Evolutionary conservation across 2,888 invertebrate genomes (phyloP).

Genomic region (Neoaliturus tenellus): DNA sequence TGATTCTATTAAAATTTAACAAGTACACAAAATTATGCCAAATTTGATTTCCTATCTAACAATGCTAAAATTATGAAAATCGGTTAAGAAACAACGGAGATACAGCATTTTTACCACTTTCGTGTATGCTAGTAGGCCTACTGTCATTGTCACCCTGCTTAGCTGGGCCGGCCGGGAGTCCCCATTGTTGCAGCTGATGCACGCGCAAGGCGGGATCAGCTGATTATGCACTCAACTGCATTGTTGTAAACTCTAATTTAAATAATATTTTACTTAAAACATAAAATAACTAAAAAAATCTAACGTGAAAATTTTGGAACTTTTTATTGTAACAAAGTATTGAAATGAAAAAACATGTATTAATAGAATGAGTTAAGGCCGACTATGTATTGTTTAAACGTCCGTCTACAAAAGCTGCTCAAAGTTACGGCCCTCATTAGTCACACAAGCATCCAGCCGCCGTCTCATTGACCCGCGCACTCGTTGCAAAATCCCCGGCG

Average conservation of each 20-base stretch:
- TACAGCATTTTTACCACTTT: neutral
- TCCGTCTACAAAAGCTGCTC: neutral
- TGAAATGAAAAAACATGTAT: neutral
- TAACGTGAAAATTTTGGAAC: neutral
- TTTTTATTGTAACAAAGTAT: neutral
- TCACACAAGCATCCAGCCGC: slow-evolving; percentile 40
- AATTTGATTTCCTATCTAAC: neutral
- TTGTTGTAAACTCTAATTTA: neutral
- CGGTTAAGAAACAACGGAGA: neutral
- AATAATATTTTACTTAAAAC: neutral
- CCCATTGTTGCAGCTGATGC: neutral
- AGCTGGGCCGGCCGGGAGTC: neutral
- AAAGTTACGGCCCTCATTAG: slow-evolving; percentile 38
- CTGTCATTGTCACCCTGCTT: neutral
- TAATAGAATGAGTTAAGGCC: neutral
- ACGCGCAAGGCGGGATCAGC: neutral
- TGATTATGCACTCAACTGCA: neutral
- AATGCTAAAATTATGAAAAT: neutral
- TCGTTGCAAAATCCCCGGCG: slow-evolving; percentile 57
- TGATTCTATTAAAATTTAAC: neutral
- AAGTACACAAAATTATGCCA: neutral
- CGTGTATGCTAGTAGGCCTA: too few relatives aligned
- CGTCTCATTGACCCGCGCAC: slow-evolving; percentile 41
- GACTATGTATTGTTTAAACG: neutral
- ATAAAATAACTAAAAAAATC: neutral